Evolutionary conservation across 1,140 invertebrate genomes (phyloP).

Genomic region (Agraylea sexmaculata): DNA sequence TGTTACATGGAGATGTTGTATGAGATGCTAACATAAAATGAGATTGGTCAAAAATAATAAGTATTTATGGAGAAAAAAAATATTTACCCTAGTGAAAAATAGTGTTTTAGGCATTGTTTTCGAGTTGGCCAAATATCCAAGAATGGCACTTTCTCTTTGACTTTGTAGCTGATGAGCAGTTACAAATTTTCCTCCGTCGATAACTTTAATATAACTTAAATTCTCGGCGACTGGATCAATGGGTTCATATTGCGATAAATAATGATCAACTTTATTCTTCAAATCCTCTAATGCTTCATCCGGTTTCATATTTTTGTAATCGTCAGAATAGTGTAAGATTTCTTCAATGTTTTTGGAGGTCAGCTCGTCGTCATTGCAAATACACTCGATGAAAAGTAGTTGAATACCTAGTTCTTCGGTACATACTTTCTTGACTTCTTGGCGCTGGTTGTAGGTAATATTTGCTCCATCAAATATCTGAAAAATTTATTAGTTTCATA

Average conservation of each 20-base stretch:
- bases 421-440: constrained; percentile 65
- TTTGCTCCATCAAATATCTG: constrained; percentile 91
- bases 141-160: constrained; percentile 36
- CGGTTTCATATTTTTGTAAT: constrained; percentile 71
- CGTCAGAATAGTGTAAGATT: constrained; percentile 81
- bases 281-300: constrained; percentile 71
- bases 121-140: constrained; percentile 37
- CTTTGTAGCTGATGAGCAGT: constrained; percentile 33
- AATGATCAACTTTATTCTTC: constrained; percentile 73
- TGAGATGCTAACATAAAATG: no score
- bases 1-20: no score
- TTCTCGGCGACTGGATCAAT: constrained; percentile 31
- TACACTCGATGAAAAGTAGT: constrained; percentile 85
- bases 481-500: constrained; percentile 21
- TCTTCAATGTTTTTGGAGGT: constrained; percentile 82
- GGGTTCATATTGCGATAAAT: constrained; percentile 68
- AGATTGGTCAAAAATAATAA: constrained; percentile 5
- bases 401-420: constrained; percentile 64
- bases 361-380: constrained; percentile 73
- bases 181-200: constrained; percentile 36
- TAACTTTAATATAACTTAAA: constrained; percentile 34
- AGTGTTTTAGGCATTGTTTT: constrained; percentile 34
- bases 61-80: neutral
- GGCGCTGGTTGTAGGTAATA: constrained; percentile 67
- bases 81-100: constrained; percentile 39